Evolutionary conservation across 2,888 invertebrate genomes (phyloP), one percentile per base, ranked within the genome.

Genomic region (Eumerus sabulonum): DNA sequence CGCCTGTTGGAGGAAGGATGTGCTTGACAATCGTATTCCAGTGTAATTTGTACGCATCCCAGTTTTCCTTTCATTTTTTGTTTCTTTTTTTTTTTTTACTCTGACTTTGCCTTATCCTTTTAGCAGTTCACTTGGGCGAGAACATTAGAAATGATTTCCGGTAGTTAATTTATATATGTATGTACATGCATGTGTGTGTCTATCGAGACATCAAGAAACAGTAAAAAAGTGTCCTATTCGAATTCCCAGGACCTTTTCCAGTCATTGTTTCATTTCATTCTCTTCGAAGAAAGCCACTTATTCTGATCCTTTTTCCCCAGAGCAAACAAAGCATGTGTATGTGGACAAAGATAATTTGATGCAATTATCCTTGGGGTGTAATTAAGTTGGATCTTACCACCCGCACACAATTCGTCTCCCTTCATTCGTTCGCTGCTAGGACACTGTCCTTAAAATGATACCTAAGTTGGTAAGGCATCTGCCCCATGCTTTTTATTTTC

Each of bases 131-230:
- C 47, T 79, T 70, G 56, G 74, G 79, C 70, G 81, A 81, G 71
- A 81, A 76, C 70, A 81, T 81, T 81, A 81, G 81, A 81, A 81
- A 76, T 81, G 71, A 81, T 81, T 81, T 81, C 74, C 76, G 76
- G 70, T 79, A 48, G 74, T 79, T 79, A 79, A 79, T 79, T 79
- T 54, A 53, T 66, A 18, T 47, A 44, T 50, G 19, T 63, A 50
- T 63, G 40, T 54, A 53, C 57, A 18, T 47, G 44, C 50, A 19
- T 63, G 50, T 63, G 47, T n/a, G 5, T 13, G 36, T 60, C 45
- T 36, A 35, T 47, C 36, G 56, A 35, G 42, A 63, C 27, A 40
- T 9, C 3, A 40, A 7, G 40, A 47, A 50, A 19, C 57, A 7
- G 7, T 27, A 27, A 27, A 27, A 9, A 19, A 57, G 9, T 35